Evolutionary conservation across 30 jellyfish, hydroid and myxozoan species (phyloP).

Genomic region (Mastigias papua): DNA sequence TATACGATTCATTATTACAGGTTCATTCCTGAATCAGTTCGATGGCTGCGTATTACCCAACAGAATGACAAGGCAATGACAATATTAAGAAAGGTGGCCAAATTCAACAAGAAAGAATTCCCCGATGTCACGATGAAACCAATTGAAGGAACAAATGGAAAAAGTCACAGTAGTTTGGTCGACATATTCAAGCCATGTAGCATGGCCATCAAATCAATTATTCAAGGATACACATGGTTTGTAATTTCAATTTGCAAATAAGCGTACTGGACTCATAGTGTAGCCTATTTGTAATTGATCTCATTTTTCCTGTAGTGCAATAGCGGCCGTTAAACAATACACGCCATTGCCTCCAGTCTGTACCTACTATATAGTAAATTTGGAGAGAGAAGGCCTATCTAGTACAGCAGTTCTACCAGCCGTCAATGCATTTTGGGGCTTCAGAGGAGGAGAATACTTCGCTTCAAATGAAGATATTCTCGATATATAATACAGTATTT

Average conservation of each 20-base stretch:
- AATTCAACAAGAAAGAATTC: slow-evolving; percentile 66
- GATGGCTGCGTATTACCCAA: slow-evolving; percentile 86
- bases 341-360: too few relatives aligned
- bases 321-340: too few relatives aligned
- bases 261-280: too few relatives aligned
- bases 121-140: slow-evolving; percentile 63
- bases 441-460: too few relatives aligned
- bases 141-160: not conserved
- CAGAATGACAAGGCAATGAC: slow-evolving; percentile 67
- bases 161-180: slow-evolving; percentile 42
- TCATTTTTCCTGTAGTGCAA: too few relatives aligned
- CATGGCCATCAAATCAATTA: slow-evolving; percentile 59
- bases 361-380: too few relatives aligned
- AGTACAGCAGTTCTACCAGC: too few relatives aligned
- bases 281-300: too few relatives aligned
- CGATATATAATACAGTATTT: too few relatives aligned
- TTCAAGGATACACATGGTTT: slow-evolving; percentile 61
- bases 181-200: slow-evolving; percentile 66
- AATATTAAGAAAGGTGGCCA: slow-evolving; percentile 59
- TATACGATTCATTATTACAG: not conserved
- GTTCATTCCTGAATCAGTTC: slow-evolving; percentile 89
- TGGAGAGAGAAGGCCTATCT: too few relatives aligned
- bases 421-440: too few relatives aligned
- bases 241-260: not conserved
- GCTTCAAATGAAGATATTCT: too few relatives aligned